phyloP scores from a whole-genome alignment of 2,888 invertebrate species.

The Polietes domitor region DNA sequence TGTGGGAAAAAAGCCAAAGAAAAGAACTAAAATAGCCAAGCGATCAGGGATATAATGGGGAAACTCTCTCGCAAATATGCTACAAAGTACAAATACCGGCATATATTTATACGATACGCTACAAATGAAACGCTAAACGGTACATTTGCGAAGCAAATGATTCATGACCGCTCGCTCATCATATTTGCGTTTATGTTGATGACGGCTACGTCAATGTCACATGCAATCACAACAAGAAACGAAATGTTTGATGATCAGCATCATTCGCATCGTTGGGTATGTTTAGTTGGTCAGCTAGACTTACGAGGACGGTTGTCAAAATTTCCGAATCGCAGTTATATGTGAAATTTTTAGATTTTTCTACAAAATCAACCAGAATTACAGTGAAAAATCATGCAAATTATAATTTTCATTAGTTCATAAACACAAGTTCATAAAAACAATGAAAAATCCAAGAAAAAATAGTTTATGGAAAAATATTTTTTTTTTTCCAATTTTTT shows the following conservation, averaged over 20 bases:
- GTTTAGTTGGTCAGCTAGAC: background rate
- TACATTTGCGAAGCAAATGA: constrained; percentile 26
- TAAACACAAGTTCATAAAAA: too few species aligned
- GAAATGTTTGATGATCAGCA: constrained; percentile 33
- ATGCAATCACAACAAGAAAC: constrained; percentile 30
- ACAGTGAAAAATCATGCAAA: too few species aligned
- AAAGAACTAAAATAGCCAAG: constrained; percentile 4
- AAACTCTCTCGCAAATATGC: background rate
- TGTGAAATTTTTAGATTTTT: too few species aligned
- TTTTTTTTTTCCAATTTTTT: too few species aligned
- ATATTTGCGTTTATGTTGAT: background rate
- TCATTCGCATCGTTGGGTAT: background rate
- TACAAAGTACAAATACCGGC: background rate
- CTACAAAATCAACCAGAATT: too few species aligned
- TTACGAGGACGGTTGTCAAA: background rate
- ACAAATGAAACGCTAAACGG: constrained; percentile 35
- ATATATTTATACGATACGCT: constrained; percentile 14
- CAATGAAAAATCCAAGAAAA: too few species aligned
- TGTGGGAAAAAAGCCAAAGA: background rate
- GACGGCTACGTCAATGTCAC: constrained; percentile 54
- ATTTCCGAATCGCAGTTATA: background rate
- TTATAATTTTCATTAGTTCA: too few species aligned
- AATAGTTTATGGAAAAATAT: too few species aligned
- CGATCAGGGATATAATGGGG: background rate
- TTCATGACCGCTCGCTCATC: constrained; percentile 35